Conservation (phyloP, 2,113 vertebrate species). For the Ictalurus punctatus region DNA sequence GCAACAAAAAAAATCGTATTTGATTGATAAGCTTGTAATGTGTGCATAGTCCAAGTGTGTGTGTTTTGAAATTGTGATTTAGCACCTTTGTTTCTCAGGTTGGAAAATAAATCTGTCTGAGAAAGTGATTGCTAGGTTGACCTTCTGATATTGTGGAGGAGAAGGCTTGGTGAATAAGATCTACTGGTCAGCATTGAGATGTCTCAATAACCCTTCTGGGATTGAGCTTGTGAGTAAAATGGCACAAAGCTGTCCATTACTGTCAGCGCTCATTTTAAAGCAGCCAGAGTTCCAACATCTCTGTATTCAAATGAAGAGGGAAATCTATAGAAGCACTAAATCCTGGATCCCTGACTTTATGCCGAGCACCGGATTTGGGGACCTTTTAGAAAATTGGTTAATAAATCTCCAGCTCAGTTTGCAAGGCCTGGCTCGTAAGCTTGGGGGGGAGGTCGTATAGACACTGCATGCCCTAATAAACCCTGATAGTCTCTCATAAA, state of each 20-base stretch:
- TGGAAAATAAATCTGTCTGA: constrained; percentile 53
- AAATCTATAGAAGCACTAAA: constrained; percentile 67
- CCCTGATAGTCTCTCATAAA: constrained; percentile 67
- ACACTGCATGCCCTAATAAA: constrained; percentile 58
- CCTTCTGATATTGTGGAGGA: constrained; percentile 39
- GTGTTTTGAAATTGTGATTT: constrained; percentile 21
- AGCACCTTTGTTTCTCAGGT: constrained; percentile 32
- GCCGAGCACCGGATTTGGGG: constrained; percentile 51
- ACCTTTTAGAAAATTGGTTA: constrained; percentile 65
- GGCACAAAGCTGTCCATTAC: constrained; percentile 65
- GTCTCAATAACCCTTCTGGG: constrained; percentile 52
- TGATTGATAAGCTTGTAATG: neutral
- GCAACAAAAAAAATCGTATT: neutral
- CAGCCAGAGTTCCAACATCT: constrained; percentile 54
- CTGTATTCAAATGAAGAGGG: constrained; percentile 65
- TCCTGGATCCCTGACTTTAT: constrained; percentile 57
- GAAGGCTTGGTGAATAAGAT: constrained; percentile 31
- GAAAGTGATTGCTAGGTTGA: constrained; percentile 47
- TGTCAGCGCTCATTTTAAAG: constrained; percentile 48
- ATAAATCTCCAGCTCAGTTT: constrained; percentile 68
- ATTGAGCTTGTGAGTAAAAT: constrained; percentile 57
- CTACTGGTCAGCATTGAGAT: constrained; percentile 38
- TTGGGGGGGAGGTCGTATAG: constrained; percentile 35
- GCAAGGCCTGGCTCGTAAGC: constrained; percentile 56
- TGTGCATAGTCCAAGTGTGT: constrained; percentile 7